These are phyloP conservation scores for Amphimallon solstitiale DNA, from an alignment of 2,888 invertebrate genomes.

Conservation along the genomic window DNA sequence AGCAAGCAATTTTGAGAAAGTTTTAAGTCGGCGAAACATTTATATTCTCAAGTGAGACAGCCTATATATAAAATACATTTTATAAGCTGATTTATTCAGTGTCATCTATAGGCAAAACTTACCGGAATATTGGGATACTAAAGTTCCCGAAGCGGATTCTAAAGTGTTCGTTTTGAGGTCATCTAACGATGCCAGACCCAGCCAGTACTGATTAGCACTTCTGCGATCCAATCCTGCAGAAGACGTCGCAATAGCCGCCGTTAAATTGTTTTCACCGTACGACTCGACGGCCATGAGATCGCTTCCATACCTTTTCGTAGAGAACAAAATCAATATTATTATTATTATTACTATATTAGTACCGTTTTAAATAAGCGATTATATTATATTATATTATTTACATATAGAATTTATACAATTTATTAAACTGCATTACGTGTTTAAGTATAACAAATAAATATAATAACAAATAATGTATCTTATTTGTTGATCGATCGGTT, in stretches of 20 bases:
- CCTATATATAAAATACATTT: no score
- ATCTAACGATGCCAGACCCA: slow-evolving; percentile 89
- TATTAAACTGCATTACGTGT: not conserved
- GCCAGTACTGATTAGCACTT: slow-evolving; percentile 83
- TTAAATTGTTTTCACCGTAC: slow-evolving; percentile 91
- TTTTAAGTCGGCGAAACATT: no score
- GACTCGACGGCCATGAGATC: slow-evolving; percentile 92
- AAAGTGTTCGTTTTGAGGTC: slow-evolving; percentile 94
- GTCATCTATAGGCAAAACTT: slow-evolving; percentile 42
- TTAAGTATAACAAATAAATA: not conserved
- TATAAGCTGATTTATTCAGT: no score
- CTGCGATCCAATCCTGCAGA: slow-evolving; percentile 71
- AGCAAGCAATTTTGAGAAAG: no score
- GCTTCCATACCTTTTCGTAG: slow-evolving; percentile 84
- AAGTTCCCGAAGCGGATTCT: slow-evolving; percentile 89
- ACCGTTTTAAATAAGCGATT: no score
- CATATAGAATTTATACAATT: no score
- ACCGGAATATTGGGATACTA: slow-evolving; percentile 93
- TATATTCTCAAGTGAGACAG: no score
- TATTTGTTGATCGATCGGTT: slow-evolving; percentile 13
- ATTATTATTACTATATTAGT: no score
- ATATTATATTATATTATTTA: no score
- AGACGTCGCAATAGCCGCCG: slow-evolving; percentile 79
- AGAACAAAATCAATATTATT: slow-evolving; percentile 52
- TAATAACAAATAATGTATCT: not conserved